These are phyloP conservation scores for Pomatostomus ruficeps DNA, from an alignment of 2,113 vertebrate genomes.

Conservation along the genomic window DNA sequence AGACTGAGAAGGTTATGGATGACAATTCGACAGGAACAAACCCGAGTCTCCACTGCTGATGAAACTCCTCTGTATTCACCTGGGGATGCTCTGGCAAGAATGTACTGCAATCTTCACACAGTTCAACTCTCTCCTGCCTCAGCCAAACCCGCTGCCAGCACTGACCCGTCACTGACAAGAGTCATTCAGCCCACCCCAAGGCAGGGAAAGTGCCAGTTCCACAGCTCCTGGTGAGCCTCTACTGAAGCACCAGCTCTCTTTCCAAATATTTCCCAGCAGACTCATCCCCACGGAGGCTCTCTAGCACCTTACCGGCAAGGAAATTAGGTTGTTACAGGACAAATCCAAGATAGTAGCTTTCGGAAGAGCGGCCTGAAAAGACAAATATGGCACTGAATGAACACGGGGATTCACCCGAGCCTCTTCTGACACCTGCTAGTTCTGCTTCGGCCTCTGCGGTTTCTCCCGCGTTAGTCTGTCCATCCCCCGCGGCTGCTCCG, in stretches of 20 bases:
- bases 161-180: not conserved
- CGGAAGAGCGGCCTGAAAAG: conserved; percentile 82
- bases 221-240: not conserved
- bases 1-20: not conserved
- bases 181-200: not conserved
- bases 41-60: rapidly evolving
- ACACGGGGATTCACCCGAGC: rapidly evolving
- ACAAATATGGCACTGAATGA: not conserved
- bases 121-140: not conserved
- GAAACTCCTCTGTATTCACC: not conserved
- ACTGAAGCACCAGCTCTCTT: not conserved
- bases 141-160: not conserved
- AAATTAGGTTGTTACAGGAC: conserved; percentile 91
- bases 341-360: conserved; percentile 92
- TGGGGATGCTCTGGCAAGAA: not conserved
- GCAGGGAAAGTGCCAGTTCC: not conserved
- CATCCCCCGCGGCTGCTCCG: not conserved
- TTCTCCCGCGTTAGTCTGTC: not conserved
- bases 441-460: not conserved
- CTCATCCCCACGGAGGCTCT: not conserved
- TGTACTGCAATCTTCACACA: not conserved
- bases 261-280: not conserved
- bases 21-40: not conserved
- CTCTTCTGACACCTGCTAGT: too few relatives aligned
- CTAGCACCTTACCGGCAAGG: conserved; percentile 82